Evolutionary conservation across 1,140 invertebrate genomes (phyloP).

Genomic region (Sarcophaga bullata): DNA sequence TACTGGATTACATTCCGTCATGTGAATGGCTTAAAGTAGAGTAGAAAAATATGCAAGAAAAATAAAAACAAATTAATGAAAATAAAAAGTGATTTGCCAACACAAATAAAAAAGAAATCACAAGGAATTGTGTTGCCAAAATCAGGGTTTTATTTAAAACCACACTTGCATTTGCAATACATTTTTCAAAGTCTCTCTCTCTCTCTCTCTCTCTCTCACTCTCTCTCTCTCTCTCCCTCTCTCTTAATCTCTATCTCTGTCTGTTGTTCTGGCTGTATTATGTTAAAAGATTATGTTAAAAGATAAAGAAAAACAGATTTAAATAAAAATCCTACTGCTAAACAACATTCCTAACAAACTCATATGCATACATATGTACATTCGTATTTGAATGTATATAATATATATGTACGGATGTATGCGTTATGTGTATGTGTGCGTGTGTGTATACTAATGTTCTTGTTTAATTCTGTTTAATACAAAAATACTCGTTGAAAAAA

Average conservation of each 20-base stretch:
- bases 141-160: not conserved
- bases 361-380: not conserved
- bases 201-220: too few species aligned
- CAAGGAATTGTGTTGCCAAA: constrained; percentile 13
- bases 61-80: not conserved
- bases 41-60: not conserved
- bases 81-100: not conserved
- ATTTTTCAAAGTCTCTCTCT: not conserved
- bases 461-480: too few species aligned
- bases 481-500: not conserved
- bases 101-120: not conserved
- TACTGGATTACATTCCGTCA: not conserved
- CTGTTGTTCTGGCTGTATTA: too few species aligned
- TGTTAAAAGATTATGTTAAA: not conserved
- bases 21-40: not conserved
- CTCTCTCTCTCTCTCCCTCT: too few species aligned
- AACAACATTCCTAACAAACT: too few species aligned
- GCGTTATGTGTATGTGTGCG: too few species aligned
- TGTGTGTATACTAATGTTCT: too few species aligned
- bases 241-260: too few species aligned
- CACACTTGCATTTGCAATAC: not conserved
- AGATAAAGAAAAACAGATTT: too few species aligned
- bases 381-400: not conserved
- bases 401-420: not conserved
- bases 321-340: too few species aligned